Conservation (phyloP, 2,797 vertebrate species). For the Fundulus diaphanus region DNA sequence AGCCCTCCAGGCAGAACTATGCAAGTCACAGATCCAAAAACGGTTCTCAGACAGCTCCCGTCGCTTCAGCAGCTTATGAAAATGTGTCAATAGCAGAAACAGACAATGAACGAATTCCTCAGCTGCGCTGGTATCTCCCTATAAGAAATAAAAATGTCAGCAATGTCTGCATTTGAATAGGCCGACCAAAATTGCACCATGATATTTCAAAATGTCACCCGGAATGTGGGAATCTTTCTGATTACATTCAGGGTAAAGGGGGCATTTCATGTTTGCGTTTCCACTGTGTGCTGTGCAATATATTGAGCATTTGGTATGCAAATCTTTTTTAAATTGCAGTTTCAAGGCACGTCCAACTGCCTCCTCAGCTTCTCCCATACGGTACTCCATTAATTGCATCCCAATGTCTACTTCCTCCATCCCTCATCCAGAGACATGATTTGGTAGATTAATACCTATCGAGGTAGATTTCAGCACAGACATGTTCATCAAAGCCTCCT, state of each 20-base stretch:
- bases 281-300: constrained; percentile 28
- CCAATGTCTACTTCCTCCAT: constrained; percentile 53
- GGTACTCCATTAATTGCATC: constrained; percentile 41
- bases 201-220: constrained; percentile 72
- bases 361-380: constrained; percentile 40
- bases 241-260: constrained; percentile 53
- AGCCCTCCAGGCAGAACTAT: constrained; percentile 64
- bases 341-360: constrained; percentile 50
- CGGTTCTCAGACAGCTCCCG: constrained; percentile 50
- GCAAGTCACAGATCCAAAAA: constrained; percentile 60
- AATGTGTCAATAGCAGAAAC: constrained; percentile 60
- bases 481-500: constrained; percentile 78
- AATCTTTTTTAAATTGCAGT: constrained; percentile 45
- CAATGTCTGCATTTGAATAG: constrained; percentile 60
- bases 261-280: constrained; percentile 43
- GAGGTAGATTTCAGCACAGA: constrained; percentile 66
- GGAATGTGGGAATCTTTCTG: constrained; percentile 51
- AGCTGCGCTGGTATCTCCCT: constrained; percentile 16
- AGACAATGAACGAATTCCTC: constrained; percentile 47
- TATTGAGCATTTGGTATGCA: constrained; percentile 39
- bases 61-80: constrained; percentile 54
- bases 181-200: constrained; percentile 50
- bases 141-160: constrained; percentile 63
- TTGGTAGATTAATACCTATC: constrained; percentile 78
- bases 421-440: constrained; percentile 70